phyloP scores from a whole-genome alignment of 2,113 vertebrate species.

The Scartelaos histophorus region DNA sequence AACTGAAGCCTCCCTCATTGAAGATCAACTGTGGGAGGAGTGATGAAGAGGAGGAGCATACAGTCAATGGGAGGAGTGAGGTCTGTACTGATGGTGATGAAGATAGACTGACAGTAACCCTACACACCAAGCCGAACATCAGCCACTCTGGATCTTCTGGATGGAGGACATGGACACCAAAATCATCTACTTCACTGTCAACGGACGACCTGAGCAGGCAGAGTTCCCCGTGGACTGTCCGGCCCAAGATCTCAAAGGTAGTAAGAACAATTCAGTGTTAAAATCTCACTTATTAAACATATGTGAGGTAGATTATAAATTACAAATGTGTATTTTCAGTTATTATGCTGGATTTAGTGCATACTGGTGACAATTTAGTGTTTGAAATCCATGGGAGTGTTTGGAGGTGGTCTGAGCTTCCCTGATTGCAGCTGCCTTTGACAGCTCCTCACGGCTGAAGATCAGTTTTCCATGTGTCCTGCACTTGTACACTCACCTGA shows the following conservation, averaged over 20 bases:
- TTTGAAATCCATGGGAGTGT: neutral
- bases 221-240: conserved; percentile 75
- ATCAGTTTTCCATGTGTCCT: neutral
- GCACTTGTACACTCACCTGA: neutral
- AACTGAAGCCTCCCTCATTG: neutral
- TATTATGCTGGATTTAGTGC: neutral
- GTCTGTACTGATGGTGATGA: conserved; percentile 50
- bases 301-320: neutral
- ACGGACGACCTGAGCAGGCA: conserved; percentile 76
- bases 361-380: neutral
- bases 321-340: neutral
- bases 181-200: conserved; percentile 77
- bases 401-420: conserved; percentile 1
- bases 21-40: conserved; percentile 13
- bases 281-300: no score
- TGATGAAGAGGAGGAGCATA: conserved; percentile 27
- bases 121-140: conserved; percentile 22
- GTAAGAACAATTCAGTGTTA: neutral
- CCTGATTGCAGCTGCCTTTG: conserved; percentile 52
- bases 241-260: conserved; percentile 79
- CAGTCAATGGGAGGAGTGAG: conserved; percentile 37
- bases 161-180: conserved; percentile 68
- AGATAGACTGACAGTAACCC: conserved; percentile 14
- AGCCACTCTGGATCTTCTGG: conserved; percentile 1
- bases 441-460: conserved; percentile 44